Percentiles rank a stretch among this genome's conserved stretches.
Conservation (phyloP, 2,888 invertebrate species). For the Sisyra terminalis region DNA sequence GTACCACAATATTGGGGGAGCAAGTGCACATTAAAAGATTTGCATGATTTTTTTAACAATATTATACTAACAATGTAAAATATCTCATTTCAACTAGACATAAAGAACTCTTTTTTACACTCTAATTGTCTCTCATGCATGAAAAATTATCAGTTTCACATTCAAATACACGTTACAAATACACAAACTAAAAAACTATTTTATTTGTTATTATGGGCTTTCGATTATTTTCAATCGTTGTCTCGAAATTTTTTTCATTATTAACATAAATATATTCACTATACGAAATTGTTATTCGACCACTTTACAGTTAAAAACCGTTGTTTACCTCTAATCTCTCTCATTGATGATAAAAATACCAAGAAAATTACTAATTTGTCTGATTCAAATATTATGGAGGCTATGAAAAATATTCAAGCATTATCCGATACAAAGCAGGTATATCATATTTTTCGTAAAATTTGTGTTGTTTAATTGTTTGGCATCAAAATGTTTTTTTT, state of each 20-base stretch:
- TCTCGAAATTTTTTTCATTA: constrained; percentile 3
- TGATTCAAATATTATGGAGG: constrained; percentile 25
- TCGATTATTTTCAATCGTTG: not conserved
- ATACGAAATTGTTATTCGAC: not conserved
- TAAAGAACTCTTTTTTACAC: too few species aligned
- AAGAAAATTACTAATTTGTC: constrained; percentile 10
- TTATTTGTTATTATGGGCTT: too few species aligned
- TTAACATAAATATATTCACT: not conserved
- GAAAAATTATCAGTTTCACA: too few species aligned
- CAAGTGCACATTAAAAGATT: not conserved
- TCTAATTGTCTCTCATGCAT: too few species aligned
- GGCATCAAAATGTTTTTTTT: not conserved
- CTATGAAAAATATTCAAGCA: constrained; percentile 29
- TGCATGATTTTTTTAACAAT: not conserved
- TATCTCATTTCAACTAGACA: too few species aligned
- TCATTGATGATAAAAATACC: constrained; percentile 10
- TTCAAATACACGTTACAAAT: too few species aligned
- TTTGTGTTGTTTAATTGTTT: constrained; percentile 9
- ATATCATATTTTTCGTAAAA: constrained; percentile 16
- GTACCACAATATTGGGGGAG: not conserved
- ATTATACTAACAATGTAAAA: too few species aligned
- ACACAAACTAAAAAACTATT: too few species aligned
- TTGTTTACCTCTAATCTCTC: constrained; percentile 30
- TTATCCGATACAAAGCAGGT: constrained; percentile 31
- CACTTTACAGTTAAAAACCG: constrained; percentile 30